Conservation (phyloP, 2,797 vertebrate genomes). For the Odontamblyopus lacepedii region DNA sequence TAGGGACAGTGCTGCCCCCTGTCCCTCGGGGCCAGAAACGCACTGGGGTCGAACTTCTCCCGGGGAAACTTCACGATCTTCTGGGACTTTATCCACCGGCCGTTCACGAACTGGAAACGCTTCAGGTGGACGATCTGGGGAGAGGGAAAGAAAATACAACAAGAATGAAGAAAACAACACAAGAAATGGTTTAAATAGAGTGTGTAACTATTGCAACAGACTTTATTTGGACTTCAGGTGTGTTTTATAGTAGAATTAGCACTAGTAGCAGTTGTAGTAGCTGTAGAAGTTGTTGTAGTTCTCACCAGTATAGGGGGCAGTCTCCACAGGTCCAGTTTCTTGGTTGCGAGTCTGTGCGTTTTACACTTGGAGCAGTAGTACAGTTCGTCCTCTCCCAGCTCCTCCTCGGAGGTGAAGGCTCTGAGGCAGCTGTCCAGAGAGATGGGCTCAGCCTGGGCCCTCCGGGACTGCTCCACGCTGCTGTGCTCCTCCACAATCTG, state of each 20-base stretch:
- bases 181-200: too few relatives aligned
- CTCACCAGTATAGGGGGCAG: slow-evolving; percentile 93
- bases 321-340: slow-evolving; percentile 98
- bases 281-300: not conserved
- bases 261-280: not conserved
- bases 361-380: slow-evolving; percentile 99
- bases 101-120: slow-evolving; percentile 97
- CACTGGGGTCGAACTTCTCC: slow-evolving; percentile 92
- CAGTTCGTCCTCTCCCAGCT: slow-evolving; percentile 96
- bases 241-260: not conserved
- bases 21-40: slow-evolving; percentile 93
- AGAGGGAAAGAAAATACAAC: not conserved
- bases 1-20: slow-evolving; percentile 76
- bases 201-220: too few relatives aligned
- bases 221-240: too few relatives aligned
- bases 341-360: slow-evolving; percentile 94
- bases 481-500: slow-evolving; percentile 94
- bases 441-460: slow-evolving; percentile 96
- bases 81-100: slow-evolving; percentile 99
- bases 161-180: not conserved
- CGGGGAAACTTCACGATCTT: slow-evolving; percentile 98
- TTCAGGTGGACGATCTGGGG: slow-evolving; percentile 96
- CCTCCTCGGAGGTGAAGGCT: slow-evolving; percentile 96
- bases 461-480: slow-evolving; percentile 93
- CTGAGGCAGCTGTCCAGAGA: slow-evolving; percentile 94